Conservation (phyloP, 2,113 vertebrate species). For the Psephotus haematonotus region DNA sequence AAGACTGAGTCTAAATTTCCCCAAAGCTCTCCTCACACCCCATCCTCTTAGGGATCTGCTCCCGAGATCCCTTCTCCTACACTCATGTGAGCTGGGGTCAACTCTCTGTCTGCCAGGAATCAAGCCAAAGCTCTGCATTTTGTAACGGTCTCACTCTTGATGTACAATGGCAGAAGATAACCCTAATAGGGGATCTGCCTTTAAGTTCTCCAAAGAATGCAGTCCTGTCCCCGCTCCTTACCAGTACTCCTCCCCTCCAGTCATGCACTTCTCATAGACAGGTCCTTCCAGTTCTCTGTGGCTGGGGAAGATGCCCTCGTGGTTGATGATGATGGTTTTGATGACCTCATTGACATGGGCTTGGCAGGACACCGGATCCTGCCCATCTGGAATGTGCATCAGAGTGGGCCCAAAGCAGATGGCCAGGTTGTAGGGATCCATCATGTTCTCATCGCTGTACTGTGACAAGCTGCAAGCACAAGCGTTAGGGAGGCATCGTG, state of each 20-base stretch:
- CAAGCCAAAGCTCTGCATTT: not conserved
- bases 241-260: conserved; percentile 98
- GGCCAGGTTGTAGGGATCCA: conserved; percentile 98
- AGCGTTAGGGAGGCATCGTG: not conserved
- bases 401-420: conserved; percentile 98
- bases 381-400: conserved; percentile 97
- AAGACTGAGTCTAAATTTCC: not conserved
- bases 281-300: conserved; percentile 92
- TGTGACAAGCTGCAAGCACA: conserved; percentile 86
- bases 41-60: not conserved
- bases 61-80: not conserved
- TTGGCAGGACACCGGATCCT: conserved; percentile 96
- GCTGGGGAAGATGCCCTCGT: conserved; percentile 93
- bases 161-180: not conserved
- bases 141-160: not conserved
- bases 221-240: conserved; percentile 61
- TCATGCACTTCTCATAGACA: conserved; percentile 98
- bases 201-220: not conserved
- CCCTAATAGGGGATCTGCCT: not conserved
- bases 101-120: not conserved
- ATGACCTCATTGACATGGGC: conserved; percentile 98
- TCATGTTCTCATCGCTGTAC: conserved; percentile 99
- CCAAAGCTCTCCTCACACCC: not conserved
- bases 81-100: not conserved
- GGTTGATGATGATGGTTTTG: conserved; percentile 95